A percentile compares a stretch with the other conserved stretches of the same genome.
Conservation (phyloP, 2,888 invertebrate species). For the Heteromyza rotundicornis region DNA sequence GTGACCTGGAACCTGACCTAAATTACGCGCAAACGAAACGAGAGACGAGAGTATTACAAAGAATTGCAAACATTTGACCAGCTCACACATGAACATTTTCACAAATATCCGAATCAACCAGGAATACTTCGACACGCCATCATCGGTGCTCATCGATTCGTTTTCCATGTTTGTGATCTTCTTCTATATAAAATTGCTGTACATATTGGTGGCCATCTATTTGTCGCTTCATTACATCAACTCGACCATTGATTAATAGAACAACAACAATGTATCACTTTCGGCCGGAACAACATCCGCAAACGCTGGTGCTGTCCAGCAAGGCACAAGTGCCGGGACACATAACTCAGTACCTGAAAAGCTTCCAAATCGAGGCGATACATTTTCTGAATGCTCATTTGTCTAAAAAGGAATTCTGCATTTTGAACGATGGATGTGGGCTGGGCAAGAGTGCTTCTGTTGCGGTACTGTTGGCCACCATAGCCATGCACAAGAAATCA, state of each 20-base stretch:
- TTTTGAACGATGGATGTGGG: constrained; percentile 59
- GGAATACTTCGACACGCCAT: constrained; percentile 55
- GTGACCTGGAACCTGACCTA: no score
- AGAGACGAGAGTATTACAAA: no score
- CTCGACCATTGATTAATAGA: background rate
- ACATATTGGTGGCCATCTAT: constrained; percentile 58
- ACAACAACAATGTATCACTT: constrained; percentile 55
- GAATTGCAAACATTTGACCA: no score
- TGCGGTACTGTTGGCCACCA: constrained; percentile 47
- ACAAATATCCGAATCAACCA: constrained; percentile 33
- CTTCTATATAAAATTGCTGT: constrained; percentile 57
- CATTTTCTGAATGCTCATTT: constrained; percentile 53
- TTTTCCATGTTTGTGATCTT: constrained; percentile 61
- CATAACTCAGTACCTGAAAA: constrained; percentile 52
- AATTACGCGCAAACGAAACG: no score
- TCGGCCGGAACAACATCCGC: constrained; percentile 47
- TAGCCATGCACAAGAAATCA: constrained; percentile 44
- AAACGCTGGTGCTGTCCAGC: constrained; percentile 48
- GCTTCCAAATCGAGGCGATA: constrained; percentile 56
- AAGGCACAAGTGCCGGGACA: constrained; percentile 42
- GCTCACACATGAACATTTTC: no score
- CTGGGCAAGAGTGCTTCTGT: constrained; percentile 54
- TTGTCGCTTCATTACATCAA: constrained; percentile 49
- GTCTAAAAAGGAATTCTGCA: constrained; percentile 50
- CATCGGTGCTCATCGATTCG: constrained; percentile 51